Conservation (phyloP, 2,113 vertebrate genomes). For the Nibea coibor region DNA sequence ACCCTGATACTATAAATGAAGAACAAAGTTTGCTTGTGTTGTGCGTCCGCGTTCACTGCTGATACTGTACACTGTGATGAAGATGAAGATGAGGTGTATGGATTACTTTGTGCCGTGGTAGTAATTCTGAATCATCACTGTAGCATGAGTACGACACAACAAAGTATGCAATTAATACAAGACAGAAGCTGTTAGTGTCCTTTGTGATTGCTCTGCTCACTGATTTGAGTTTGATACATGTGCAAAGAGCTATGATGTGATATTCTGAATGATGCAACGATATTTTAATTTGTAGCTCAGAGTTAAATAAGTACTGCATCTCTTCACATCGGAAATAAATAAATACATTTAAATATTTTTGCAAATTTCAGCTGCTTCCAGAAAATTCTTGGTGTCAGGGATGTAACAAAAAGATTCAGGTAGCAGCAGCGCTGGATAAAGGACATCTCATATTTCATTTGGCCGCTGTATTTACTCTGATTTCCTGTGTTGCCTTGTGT, state of each 20-base stretch:
- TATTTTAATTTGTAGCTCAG: background rate
- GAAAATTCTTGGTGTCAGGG: background rate
- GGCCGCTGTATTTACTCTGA: background rate
- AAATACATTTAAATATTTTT: background rate
- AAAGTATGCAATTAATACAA: background rate
- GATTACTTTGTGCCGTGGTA: background rate
- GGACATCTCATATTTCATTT: background rate
- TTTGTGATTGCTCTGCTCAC: background rate
- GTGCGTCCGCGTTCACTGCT: background rate
- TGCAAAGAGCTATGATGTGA: background rate
- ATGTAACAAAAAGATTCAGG: too few relatives aligned
- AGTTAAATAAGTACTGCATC: background rate
- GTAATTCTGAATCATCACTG: background rate
- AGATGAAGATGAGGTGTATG: background rate
- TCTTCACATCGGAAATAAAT: background rate
- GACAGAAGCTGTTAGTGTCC: background rate
- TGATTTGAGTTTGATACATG: background rate
- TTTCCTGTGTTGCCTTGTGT: background rate
- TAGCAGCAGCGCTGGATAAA: background rate
- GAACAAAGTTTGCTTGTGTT: background rate
- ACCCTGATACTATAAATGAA: background rate
- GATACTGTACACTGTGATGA: background rate
- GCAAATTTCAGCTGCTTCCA: background rate
- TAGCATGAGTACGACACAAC: background rate
- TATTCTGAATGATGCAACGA: background rate